A percentile compares a stretch with the other conserved stretches of the same genome.
phyloP scores from a whole-genome alignment of 2,797 vertebrate species.

The Acestrorhynchus altus region DNA sequence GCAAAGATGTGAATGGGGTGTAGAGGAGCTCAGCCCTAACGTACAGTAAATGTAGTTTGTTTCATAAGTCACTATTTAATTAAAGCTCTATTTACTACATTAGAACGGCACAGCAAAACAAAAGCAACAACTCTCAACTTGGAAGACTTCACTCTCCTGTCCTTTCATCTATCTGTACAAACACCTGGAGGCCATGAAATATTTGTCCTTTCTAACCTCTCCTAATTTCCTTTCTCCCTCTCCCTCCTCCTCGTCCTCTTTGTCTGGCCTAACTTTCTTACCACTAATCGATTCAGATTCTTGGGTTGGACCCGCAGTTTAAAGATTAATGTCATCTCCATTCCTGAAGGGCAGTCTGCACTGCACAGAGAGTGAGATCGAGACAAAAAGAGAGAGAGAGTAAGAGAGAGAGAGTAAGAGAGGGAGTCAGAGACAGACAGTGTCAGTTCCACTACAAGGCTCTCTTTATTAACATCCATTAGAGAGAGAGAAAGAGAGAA shows the following conservation, averaged over 20 bases:
- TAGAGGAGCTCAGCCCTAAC: no score
- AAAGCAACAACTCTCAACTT: no score
- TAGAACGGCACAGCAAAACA: not conserved
- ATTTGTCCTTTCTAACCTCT: conserved; percentile 47
- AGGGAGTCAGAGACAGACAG: conserved; percentile 60
- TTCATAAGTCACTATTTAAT: no score
- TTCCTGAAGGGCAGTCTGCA: conserved; percentile 76
- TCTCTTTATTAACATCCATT: conserved; percentile 76
- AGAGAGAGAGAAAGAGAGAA: conserved; percentile 57
- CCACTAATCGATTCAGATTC: conserved; percentile 80
- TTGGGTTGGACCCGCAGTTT: conserved; percentile 77
- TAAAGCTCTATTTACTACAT: no score
- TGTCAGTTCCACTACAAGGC: conserved; percentile 70
- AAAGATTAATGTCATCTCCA: conserved; percentile 78
- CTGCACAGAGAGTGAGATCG: conserved; percentile 18
- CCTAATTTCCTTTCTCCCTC: conserved; percentile 61
- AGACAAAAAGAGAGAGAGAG: conserved; percentile 43
- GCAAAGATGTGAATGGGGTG: no score
- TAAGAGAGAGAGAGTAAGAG: conserved; percentile 40
- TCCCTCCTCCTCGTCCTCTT: not conserved
- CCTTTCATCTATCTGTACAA: not conserved
- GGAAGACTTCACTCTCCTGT: not conserved
- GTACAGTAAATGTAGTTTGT: no score
- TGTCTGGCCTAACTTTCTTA: conserved; percentile 67
- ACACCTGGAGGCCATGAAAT: not conserved